Evolutionary conservation across 2,113 vertebrate species (phyloP), one percentile per base, ranked within the genome.

Genomic region (Myodes glareolus): DNA sequence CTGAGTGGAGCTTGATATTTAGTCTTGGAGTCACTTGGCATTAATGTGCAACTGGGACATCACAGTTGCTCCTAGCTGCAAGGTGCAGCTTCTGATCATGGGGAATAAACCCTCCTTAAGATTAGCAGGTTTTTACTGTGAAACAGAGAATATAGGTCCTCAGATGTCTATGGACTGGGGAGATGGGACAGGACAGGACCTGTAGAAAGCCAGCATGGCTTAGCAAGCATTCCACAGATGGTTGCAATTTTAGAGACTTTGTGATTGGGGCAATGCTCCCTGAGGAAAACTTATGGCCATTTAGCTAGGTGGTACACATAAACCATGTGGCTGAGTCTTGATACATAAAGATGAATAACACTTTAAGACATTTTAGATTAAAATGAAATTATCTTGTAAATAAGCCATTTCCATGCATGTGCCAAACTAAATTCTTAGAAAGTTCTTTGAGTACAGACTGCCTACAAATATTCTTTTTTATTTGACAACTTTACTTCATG

Each of bases 391-490:
- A 33, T 52, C 65, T 67, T 96, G 14, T 87, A 94, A 95, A 72
- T 75, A 82, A 6, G 70, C 2, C 47, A 58, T 87, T 67, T 81
- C 63, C 47, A 55, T 27, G 17, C 81, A 80, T 25, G 50, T 61
- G 10, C 13, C 61, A 90, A 50, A 88, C 33, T 72, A 65, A 61
- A 90, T 63, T 23, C 61, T 42, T 55, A 81, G 25, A 93, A 81
- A 86, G 5, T 17, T 50, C 25, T 93, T 75, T 72, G 70, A 42
- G 29, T 78, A 61, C 17, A 95, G 5, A 33, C 29, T 23, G 63
- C 55, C 27, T 77, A 58, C 88, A 95, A 78, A 61, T 55, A 58
- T 58, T 87, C 45, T 92, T 88, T 92, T 93, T 63, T 89, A 50
- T 9, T 36, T 25, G 77, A 58, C 9, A 88, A 42, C 67, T 95